Conservation (phyloP, 2,113 vertebrate genomes). For the Orycteropus afer region DNA sequence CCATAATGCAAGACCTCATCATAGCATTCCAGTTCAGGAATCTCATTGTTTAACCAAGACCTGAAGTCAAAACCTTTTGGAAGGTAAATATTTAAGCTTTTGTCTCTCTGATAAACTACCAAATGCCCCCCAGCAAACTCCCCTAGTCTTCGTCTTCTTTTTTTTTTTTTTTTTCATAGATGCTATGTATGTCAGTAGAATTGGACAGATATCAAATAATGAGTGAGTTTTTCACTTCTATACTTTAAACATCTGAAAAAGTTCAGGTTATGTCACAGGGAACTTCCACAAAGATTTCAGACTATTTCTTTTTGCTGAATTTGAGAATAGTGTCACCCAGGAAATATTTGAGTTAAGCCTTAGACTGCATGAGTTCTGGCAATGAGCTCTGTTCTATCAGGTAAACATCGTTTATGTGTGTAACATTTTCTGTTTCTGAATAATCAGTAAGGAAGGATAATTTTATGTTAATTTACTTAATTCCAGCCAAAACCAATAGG, state of each 20-base stretch:
- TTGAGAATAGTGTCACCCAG: background rate
- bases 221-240: conserved; percentile 46
- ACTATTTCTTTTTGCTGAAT: conserved; percentile 26
- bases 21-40: conserved; percentile 55
- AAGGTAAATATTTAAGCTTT: conserved; percentile 79
- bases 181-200: conserved; percentile 37
- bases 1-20: conserved; percentile 65
- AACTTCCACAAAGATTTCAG: background rate
- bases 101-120: conserved; percentile 63
- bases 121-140: conserved; percentile 52
- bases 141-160: background rate
- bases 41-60: conserved; percentile 79
- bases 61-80: conserved; percentile 78
- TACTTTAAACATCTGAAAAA: conserved; percentile 64
- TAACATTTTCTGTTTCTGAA: background rate
- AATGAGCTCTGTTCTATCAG: background rate
- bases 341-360: background rate
- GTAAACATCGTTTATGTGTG: background rate
- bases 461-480: background rate
- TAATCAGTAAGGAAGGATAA: background rate
- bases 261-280: conserved; percentile 32
- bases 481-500: background rate
- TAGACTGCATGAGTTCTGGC: background rate
- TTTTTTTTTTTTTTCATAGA: conserved; percentile 62
- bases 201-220: conserved; percentile 37